Conservation (phyloP, 2,888 invertebrate genomes). For the Tipula confusa region DNA sequence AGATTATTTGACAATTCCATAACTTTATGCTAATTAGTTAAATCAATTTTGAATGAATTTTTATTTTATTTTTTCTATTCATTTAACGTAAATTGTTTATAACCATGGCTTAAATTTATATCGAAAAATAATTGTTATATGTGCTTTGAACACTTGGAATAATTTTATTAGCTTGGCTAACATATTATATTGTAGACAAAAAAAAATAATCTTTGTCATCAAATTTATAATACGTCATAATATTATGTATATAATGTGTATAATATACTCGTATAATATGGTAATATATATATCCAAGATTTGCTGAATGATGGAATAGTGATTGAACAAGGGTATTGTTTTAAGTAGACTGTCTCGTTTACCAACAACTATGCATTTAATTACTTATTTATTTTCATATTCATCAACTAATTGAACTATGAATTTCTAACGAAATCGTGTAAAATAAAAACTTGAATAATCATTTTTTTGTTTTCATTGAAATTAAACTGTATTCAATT, state of each 20-base stretch:
- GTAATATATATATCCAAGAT: background rate
- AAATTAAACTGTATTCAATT: background rate
- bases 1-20: background rate
- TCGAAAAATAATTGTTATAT: background rate
- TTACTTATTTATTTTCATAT: background rate
- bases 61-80: background rate
- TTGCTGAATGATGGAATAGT: background rate
- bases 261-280: no score
- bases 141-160: background rate
- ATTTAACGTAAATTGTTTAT: background rate
- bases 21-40: background rate
- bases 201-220: constrained; percentile 20
- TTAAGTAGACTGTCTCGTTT: background rate
- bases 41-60: background rate
- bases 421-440: background rate
- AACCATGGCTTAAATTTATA: background rate
- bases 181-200: background rate
- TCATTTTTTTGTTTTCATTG: background rate
- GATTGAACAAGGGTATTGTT: background rate
- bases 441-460: background rate
- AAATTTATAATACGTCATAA: background rate
- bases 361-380: background rate
- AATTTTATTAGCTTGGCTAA: background rate
- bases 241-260: background rate
- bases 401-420: background rate